Evolutionary conservation across 2,888 invertebrate genomes (phyloP).

Genomic region (Leucophora obtusa): DNA sequence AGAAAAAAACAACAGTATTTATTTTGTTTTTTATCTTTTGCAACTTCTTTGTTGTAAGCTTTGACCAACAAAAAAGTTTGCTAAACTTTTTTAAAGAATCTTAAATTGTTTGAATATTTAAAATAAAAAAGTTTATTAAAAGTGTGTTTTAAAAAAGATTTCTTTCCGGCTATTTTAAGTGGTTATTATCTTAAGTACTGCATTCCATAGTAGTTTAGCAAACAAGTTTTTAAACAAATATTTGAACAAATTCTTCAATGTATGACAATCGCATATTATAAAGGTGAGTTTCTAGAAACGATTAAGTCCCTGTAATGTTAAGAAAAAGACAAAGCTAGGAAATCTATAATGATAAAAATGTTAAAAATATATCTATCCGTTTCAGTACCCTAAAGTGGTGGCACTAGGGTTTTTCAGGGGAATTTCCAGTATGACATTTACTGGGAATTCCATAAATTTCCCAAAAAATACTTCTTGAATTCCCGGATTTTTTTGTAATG

Average conservation of each 20-base stretch:
- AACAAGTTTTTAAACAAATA: neutral
- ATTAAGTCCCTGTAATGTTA: no score
- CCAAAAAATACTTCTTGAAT: no score
- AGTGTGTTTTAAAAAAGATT: neutral
- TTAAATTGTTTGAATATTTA: neutral
- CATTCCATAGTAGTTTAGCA: neutral
- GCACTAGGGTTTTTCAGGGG: no score
- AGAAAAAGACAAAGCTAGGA: no score
- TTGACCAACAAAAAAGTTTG: neutral
- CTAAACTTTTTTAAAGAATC: neutral
- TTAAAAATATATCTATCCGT: no score
- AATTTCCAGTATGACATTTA: no score
- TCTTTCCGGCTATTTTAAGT: neutral
- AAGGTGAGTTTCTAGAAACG: neutral
- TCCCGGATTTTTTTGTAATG: no score
- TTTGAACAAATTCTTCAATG: neutral
- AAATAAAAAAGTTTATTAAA: neutral
- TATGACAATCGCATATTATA: neutral
- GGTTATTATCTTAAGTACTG: neutral
- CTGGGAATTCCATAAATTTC: no score
- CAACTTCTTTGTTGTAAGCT: neutral
- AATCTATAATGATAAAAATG: no score
- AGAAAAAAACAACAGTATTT: slow-evolving; percentile 3
- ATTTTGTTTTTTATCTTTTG: neutral
- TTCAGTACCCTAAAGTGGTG: no score